phyloP scores from a whole-genome alignment of 2,797 vertebrate genomes.

The Alosa sapidissima region DNA sequence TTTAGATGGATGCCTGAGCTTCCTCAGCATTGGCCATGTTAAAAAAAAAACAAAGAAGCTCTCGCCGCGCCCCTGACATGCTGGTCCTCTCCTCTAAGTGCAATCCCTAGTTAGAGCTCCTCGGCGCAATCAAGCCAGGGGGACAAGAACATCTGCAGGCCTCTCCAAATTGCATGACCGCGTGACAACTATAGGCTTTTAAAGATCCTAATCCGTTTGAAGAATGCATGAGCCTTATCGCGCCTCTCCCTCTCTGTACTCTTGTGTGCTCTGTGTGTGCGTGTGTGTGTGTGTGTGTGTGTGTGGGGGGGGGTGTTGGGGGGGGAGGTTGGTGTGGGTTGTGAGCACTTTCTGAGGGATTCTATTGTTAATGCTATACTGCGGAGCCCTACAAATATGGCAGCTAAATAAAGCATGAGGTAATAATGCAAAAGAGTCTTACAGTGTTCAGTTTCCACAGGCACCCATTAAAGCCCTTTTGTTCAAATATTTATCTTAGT shows the following conservation, averaged over 20 bases:
- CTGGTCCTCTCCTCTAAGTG: constrained; percentile 46
- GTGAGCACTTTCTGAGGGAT: constrained; percentile 38
- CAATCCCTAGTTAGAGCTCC: constrained; percentile 50
- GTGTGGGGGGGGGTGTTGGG: background rate
- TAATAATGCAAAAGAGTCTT: constrained; percentile 44
- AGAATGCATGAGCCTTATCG: constrained; percentile 30
- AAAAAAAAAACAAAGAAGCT: background rate
- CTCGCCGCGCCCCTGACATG: background rate
- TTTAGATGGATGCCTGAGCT: background rate
- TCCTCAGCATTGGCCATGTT: background rate
- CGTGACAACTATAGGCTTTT: constrained; percentile 55
- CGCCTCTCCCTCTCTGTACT: background rate
- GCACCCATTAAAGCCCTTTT: constrained; percentile 43
- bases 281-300: background rate
- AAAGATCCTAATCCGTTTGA: constrained; percentile 39
- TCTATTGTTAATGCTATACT: constrained; percentile 42
- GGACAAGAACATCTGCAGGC: constrained; percentile 47
- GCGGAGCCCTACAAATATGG: constrained; percentile 39
- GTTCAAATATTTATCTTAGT: constrained; percentile 54
- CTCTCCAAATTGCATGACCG: constrained; percentile 59
- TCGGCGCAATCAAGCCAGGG: constrained; percentile 43
- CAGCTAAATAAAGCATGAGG: constrained; percentile 53
- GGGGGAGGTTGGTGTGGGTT: background rate
- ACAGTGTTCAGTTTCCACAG: constrained; percentile 22
- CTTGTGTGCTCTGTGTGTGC: background rate